phyloP scores from a whole-genome alignment of 1,140 invertebrate species.

The Leucophenga varia region DNA sequence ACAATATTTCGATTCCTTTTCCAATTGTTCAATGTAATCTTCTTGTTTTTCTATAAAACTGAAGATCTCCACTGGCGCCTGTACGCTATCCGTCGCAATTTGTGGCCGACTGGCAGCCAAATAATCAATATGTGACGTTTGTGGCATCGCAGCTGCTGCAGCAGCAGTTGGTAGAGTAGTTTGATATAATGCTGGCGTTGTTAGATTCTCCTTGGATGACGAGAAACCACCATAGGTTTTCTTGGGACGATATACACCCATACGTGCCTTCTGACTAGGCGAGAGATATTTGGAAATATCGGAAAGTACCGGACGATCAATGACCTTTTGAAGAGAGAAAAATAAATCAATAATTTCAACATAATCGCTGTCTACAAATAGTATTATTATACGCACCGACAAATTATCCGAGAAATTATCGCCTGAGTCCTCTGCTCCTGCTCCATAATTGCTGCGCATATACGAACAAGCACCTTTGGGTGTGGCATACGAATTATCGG shows the following conservation, averaged over 20 bases:
- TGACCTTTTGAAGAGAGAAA: constrained; percentile 23
- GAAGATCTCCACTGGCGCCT: constrained; percentile 60
- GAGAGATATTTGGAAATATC: constrained; percentile 56
- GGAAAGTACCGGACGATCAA: constrained; percentile 50
- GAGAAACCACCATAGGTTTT: constrained; percentile 36
- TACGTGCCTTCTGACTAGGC: constrained; percentile 47
- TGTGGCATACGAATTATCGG: constrained; percentile 70
- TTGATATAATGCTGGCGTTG: constrained; percentile 16
- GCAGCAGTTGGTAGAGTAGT: too few species aligned
- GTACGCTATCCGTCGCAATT: constrained; percentile 28
- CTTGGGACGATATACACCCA: constrained; percentile 33
- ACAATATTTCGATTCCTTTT: constrained; percentile 78
- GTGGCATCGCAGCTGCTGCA: constrained; percentile 2
- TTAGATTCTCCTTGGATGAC: constrained; percentile 42
- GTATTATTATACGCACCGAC: constrained; percentile 27
- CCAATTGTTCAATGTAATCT: constrained; percentile 80
- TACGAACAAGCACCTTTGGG: constrained; percentile 39
- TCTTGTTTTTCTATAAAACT: constrained; percentile 79
- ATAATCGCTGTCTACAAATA: neutral
- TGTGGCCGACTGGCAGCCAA: constrained; percentile 7
- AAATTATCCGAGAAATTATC: constrained; percentile 59
- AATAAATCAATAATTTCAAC: neutral
- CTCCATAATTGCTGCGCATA: constrained; percentile 55
- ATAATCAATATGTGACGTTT: constrained; percentile 7
- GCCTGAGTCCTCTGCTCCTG: constrained; percentile 61